Conservation (phyloP, 2,888 invertebrate species). For the Himalopsyche tibetana region DNA sequence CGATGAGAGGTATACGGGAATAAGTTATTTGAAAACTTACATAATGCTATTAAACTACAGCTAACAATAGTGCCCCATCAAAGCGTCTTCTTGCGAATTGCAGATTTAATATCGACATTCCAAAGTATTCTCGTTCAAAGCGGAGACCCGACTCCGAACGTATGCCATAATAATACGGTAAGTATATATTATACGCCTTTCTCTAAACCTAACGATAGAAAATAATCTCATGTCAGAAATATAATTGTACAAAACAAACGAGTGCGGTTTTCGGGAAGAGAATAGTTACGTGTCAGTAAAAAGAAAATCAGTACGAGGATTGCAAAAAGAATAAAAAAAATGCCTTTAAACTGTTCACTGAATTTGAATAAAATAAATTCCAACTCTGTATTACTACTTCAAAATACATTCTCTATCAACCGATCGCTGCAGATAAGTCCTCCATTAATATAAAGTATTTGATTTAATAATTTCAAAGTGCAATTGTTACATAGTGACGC, state of each 20-base stretch:
- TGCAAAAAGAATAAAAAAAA: too few relatives aligned
- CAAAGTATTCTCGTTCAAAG: not conserved
- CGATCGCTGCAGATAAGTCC: not conserved
- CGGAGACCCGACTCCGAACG: not conserved
- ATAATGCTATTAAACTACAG: slow-evolving; percentile 28
- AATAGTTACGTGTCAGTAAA: not conserved
- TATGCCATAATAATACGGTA: slow-evolving; percentile 1
- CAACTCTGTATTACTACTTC: not conserved
- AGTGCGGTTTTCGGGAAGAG: not conserved
- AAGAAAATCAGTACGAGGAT: not conserved
- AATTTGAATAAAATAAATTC: not conserved
- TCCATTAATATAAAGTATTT: not conserved
- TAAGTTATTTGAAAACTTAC: slow-evolving; percentile 43
- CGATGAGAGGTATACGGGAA: slow-evolving; percentile 40
- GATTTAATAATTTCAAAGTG: too few relatives aligned
- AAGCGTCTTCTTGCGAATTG: slow-evolving; percentile 14
- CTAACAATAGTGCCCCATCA: slow-evolving; percentile 27
- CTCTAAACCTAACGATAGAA: slow-evolving; percentile 2
- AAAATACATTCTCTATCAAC: not conserved
- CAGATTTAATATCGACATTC: slow-evolving; percentile 20
- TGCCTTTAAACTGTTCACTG: too few relatives aligned
- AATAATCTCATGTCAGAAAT: slow-evolving; percentile 37
- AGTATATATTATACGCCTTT: slow-evolving; percentile 6
- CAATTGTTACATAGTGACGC: too few relatives aligned
- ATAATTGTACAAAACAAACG: slow-evolving; percentile 29